Percentiles rank a stretch among this genome's conserved stretches.
Evolutionary conservation across 2,888 invertebrate species (phyloP).

Genomic region (Cabera pusaria): DNA sequence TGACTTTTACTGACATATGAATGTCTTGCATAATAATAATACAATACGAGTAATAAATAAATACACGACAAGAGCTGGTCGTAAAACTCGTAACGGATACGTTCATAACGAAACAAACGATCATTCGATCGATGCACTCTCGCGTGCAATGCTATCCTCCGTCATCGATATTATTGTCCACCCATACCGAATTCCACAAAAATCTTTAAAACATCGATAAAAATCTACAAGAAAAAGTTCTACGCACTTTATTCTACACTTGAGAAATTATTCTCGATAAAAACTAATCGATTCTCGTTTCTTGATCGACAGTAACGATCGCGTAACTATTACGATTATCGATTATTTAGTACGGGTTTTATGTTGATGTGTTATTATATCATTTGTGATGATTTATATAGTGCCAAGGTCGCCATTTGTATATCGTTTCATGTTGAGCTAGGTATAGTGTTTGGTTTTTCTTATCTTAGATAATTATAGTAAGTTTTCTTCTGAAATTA

Average conservation of each 20-base stretch:
- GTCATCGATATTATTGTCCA: conserved; percentile 14
- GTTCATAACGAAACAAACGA: conserved; percentile 6
- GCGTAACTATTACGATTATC: conserved; percentile 25
- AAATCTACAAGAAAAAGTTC: no score
- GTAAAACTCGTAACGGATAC: neutral
- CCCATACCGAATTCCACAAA: conserved; percentile 16
- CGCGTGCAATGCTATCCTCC: conserved; percentile 15
- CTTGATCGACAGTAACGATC: conserved; percentile 31
- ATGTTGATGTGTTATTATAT: conserved; percentile 8
- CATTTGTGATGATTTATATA: conserved; percentile 3
- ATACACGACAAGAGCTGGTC: no score
- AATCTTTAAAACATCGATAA: conserved; percentile 5
- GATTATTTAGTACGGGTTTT: conserved; percentile 11
- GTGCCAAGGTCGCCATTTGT: conserved; percentile 10
- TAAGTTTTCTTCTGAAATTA: no score
- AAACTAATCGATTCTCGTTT: conserved; percentile 26
- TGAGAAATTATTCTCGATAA: conserved; percentile 17
- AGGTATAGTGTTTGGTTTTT: no score
- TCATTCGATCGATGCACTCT: conserved; percentile 10
- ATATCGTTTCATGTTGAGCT: conserved; percentile 1
- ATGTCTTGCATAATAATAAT: no score
- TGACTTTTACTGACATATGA: no score
- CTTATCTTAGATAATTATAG: no score
- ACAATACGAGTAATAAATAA: no score
- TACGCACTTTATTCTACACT: conserved; percentile 4